Evolutionary conservation across 2,888 invertebrate species (phyloP), one percentile per base, ranked within the genome.

Genomic region (Lycaena phlaeas): DNA sequence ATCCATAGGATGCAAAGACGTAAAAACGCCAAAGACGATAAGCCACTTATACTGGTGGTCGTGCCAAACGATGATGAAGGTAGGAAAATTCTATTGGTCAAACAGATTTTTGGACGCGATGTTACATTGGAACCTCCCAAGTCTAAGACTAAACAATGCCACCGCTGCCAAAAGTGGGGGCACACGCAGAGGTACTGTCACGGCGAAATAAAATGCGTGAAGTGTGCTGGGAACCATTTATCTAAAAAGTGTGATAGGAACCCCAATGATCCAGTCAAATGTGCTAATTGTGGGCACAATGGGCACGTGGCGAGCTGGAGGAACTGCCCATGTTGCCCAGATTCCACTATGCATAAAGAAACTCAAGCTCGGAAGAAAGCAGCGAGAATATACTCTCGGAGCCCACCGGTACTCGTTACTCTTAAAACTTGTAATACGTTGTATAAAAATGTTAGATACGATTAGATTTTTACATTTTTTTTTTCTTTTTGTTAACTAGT

Each of bases 101-200:
- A 48, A 11, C 57, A 61, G 27, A 40, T 72, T 14, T 52, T 69
- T 27, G 67, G 62, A 1, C 41, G 59, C 36, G 39, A 57, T 18
- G 61, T 82, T 1, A 54, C 37, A 26, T 47, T 78, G 36, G 77
- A 84, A 49, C 64, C 64, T 4, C 69, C 70, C 1, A 44, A 53
- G 9, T 14, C 18, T 3, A 73, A 68, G 41, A 41, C 50, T 1
- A 66, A 50, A 27, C 81, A 84, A 44, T 82, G 82, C 49, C 58
- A 67, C 42, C 64, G 68, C 12, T 84, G 84, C 46, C 84, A 81
- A 46, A 61, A 59, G 44, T 81, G 74, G 68, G 79, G 77, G 0
- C 82, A 84, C 42, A 57, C 70, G 1, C 70, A 74, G 44, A 59
- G 68, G 11, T 71, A 66, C 49, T 79, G 81, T 40, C 64, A 63